These are phyloP conservation scores for Anoplolepis gracilipes DNA, from an alignment of 1,140 invertebrate species.

Conservation along the genomic window DNA sequence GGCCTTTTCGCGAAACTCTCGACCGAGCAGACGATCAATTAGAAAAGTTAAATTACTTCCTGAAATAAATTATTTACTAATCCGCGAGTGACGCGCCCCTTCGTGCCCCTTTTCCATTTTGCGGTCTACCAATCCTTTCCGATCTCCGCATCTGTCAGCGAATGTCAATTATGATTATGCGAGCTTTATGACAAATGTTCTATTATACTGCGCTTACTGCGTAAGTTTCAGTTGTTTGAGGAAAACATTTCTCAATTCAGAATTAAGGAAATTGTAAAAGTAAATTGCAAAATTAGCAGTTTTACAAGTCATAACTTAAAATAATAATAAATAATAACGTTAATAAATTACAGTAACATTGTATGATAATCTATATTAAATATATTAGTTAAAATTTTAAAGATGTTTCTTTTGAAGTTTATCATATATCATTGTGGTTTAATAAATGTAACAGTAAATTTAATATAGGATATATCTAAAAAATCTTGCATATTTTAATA, in stretches of 20 bases:
- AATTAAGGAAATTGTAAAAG: not conserved
- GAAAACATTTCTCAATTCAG: not conserved
- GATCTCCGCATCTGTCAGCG: conserved; percentile 16
- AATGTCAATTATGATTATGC: conserved; percentile 42
- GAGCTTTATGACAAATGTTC: not conserved
- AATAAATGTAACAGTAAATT: not conserved
- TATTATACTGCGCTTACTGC: not conserved
- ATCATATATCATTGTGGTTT: not conserved
- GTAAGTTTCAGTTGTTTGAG: not conserved
- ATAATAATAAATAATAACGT: not conserved
- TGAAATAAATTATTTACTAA: conserved; percentile 79
- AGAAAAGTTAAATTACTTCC: conserved; percentile 81
- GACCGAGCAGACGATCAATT: conserved; percentile 73
- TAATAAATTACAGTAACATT: no score
- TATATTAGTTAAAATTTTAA: not conserved
- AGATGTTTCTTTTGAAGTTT: not conserved
- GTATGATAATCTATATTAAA: not conserved
- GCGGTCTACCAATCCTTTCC: conserved; percentile 1
- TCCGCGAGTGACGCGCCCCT: conserved; percentile 42
- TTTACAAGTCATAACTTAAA: not conserved
- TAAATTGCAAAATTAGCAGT: not conserved
- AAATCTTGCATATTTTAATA: no score
- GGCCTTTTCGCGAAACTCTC: conserved; percentile 56
- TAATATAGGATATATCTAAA: not conserved
- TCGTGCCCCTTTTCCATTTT: conserved; percentile 8